Evolutionary conservation across 1,140 invertebrate genomes (phyloP), one percentile per base, ranked within the genome.

Genomic region (Euura saliciscinereae): DNA sequence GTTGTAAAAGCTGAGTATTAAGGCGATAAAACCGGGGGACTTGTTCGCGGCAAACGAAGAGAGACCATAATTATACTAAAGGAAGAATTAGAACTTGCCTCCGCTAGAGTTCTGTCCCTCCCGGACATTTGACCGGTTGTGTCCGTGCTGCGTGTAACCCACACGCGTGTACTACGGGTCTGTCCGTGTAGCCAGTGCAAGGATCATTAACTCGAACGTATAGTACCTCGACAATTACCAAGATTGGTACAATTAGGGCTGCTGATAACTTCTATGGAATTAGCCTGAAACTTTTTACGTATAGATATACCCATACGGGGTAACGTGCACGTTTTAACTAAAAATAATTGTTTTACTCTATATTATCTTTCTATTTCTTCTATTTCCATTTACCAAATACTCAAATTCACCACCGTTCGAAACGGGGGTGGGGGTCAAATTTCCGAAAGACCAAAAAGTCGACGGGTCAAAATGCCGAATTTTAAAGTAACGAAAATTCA

Each of bases 61-160:
- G 3, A n/a, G 51, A 3, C 51, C 51, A 59, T 59, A 59, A 59
- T 59, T 59, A 59, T 59, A 59, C 51, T 59, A 6, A n/a, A 59
- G 51, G 51, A 59, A 59, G 51, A 59, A 59, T 59, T n/a, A 6
- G 51, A 59, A 59, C 51, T 59, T 59, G 51, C 51, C 51, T n/a
- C 51, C 51, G 51, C 13, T 28, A 28, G 28, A 28, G 28, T 28
- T 28, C 28, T 28, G 28, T 28, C 28, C 51, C 51, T 4, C 13
- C 51, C 51, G 51, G 51, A 59, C 51, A 59, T 59, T 6, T 59
- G 51, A 59, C 51, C 51, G 51, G 51, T 59, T 59, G 13, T 59
- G 8, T 59, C 51, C 51, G 51, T 59, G 28, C 28, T 28, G 28
- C 28, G 28, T 28, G 28, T 28, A 1, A 28, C 28, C 28, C 28